Base-by-base conservation (phyloP, 2,113 vertebrate genomes). In the Dinomys branickii region DNA sequence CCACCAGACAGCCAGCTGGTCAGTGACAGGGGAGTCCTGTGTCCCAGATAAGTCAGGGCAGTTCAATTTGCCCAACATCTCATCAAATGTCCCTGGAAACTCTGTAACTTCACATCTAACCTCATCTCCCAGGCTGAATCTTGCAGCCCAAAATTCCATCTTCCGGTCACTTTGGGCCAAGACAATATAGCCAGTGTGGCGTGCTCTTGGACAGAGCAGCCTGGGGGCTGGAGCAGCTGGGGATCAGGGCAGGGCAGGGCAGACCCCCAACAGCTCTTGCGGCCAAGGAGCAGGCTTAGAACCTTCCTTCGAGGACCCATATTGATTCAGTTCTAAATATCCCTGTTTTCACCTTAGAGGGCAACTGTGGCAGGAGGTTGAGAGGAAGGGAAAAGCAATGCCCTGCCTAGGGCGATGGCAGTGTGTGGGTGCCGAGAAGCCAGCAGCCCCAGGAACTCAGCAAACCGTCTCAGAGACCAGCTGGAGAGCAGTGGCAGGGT, bases 141-240 rank as follows among this genome's bases (percentile, higher is more conserved):
- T 30, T 65, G 11, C 50, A 82, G 78, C 59, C 65, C 1, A 35
- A 5, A 65, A 67, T 52, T n/a, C 58, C 3, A 0, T 52, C 11
- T 3, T 2, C 7, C 24, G 22, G 50, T 35, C 50, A 22, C 33
- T 59, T 47, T 44, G 19, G 85, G 58, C 84, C 9, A 85, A 85
- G 69, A 24, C 38, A 44, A 3, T 0, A 58, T 0, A 20, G 50
- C 56, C 44, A 16, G 80, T 1, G 33, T 52, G 65, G 24, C 1
- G 26, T 61, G 61, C 54, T 33, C 63, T 33, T 16, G 3, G 26
- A 19, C 35, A 44, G 85, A 24, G 61, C 4, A 28, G 44, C 50
- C 65, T 11, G 1, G 65, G 33, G 33, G 65, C 63, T 13, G 33
- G 13, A 35, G 65, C 5, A 67, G 61, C 22, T 47, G 44, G 63